Percentiles rank a stretch among this genome's conserved stretches.
Conservation (phyloP, 2,888 invertebrate species). For the Cenopis cana region DNA sequence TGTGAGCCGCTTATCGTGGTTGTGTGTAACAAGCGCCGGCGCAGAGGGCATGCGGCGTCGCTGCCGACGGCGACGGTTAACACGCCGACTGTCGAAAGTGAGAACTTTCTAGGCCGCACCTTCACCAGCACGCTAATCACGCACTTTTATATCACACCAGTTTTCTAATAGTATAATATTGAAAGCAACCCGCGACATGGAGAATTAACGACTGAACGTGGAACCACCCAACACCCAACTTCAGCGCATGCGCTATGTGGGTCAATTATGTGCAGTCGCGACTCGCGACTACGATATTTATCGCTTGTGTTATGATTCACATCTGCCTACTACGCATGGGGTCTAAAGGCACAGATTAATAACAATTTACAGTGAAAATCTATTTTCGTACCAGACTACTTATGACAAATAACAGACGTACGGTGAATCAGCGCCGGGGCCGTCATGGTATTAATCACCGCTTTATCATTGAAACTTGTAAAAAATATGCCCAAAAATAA, state of each 20-base stretch:
- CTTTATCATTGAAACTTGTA: neutral
- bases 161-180: constrained; percentile 65
- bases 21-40: constrained; percentile 34
- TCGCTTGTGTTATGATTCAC: constrained; percentile 37
- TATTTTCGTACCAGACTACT: constrained; percentile 41
- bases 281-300: constrained; percentile 25
- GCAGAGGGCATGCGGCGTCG: constrained; percentile 49
- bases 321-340: constrained; percentile 42
- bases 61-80: constrained; percentile 41
- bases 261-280: constrained; percentile 31
- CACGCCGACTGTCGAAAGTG: constrained; percentile 70
- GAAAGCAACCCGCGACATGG: constrained; percentile 25
- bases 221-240: too few species aligned
- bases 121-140: constrained; percentile 74
- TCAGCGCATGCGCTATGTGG: constrained; percentile 19
- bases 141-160: constrained; percentile 70
- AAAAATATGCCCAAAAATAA: neutral
- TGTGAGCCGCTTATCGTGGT: constrained; percentile 9
- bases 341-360: constrained; percentile 36
- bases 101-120: constrained; percentile 77
- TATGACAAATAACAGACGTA: constrained; percentile 37
- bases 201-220: constrained; percentile 26
- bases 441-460: constrained; percentile 25
- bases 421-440: constrained; percentile 29
- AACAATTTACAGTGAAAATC: constrained; percentile 35